Percentiles rank a stretch among this genome's conserved stretches.
Evolutionary conservation across 1,140 invertebrate genomes (phyloP).

Genomic region (Linepithema humile): DNA sequence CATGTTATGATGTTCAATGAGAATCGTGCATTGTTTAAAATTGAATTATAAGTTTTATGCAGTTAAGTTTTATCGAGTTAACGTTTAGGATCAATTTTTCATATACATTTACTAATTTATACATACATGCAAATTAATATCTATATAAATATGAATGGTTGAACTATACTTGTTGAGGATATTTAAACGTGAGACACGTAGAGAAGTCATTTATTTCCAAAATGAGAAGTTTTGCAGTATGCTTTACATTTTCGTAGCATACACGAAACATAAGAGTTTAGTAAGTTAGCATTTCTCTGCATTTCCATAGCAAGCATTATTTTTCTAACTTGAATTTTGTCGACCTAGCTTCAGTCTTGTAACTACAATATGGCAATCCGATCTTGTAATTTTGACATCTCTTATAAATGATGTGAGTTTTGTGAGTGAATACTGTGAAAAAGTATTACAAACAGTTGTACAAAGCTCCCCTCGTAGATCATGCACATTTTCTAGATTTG

Average conservation of each 20-base stretch:
- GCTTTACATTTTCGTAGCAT: conserved; percentile 3
- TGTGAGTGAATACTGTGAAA: conserved; percentile 75
- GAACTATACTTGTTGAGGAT: not conserved
- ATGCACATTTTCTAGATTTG: conserved; percentile 39
- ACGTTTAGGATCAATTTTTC: not conserved
- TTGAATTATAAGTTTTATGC: not conserved
- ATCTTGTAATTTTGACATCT: not conserved
- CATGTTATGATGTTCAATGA: not conserved
- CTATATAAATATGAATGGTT: not conserved
- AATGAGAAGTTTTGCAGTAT: conserved; percentile 2
- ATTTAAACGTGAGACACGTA: not conserved
- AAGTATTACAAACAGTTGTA: conserved; percentile 76
- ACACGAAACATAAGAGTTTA: not conserved
- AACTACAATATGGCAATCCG: not conserved
- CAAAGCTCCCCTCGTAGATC: conserved; percentile 26
- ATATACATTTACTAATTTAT: too few relatives aligned
- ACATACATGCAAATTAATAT: not conserved
- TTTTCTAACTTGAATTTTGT: not conserved
- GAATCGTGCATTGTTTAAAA: not conserved
- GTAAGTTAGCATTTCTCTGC: not conserved
- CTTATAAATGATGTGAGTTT: not conserved
- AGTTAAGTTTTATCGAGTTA: not conserved
- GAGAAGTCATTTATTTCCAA: not conserved
- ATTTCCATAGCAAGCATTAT: not conserved
- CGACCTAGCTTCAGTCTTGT: not conserved